Evolutionary conservation across 2,113 vertebrate genomes (phyloP).

Genomic region (Rana temporaria): DNA sequence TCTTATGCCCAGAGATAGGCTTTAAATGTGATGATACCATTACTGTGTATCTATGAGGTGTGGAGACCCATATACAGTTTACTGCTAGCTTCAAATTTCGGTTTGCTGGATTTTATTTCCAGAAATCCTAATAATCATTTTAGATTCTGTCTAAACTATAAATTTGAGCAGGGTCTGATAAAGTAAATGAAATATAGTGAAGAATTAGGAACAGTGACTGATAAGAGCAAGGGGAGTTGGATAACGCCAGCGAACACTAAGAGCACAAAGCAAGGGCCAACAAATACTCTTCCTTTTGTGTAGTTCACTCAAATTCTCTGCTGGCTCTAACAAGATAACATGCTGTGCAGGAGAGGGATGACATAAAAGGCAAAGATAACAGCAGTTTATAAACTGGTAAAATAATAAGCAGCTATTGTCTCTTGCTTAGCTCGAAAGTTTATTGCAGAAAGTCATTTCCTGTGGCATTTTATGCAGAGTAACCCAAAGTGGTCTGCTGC

Average conservation of each 20-base stretch:
- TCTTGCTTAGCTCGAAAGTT: slow-evolving; percentile 29
- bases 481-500: slow-evolving; percentile 39
- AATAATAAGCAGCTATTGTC: slow-evolving; percentile 54
- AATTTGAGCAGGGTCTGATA: slow-evolving; percentile 10
- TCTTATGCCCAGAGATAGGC: too few species aligned
- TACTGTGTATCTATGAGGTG: too few species aligned
- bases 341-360: slow-evolving; percentile 44
- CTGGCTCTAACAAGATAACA: slow-evolving; percentile 56
- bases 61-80: too few species aligned
- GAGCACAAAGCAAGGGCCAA: slow-evolving; percentile 30
- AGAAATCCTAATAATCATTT: slow-evolving; percentile 18
- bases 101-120: not conserved
- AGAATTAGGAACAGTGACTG: slow-evolving; percentile 14
- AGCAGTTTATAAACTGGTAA: slow-evolving; percentile 55
- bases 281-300: slow-evolving; percentile 52
- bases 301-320: slow-evolving; percentile 42
- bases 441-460: slow-evolving; percentile 21
- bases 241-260: slow-evolving; percentile 18
- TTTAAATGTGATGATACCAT: too few species aligned
- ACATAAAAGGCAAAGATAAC: slow-evolving; percentile 54
- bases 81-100: not conserved
- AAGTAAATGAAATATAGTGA: slow-evolving; percentile 34
- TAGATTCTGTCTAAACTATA: slow-evolving; percentile 22
- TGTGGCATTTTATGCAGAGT: slow-evolving; percentile 30
- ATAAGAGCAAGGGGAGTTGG: slow-evolving; percentile 26